phyloP scores from a whole-genome alignment of 2,797 vertebrate genomes.

The Ctenosaura bakeri region DNA sequence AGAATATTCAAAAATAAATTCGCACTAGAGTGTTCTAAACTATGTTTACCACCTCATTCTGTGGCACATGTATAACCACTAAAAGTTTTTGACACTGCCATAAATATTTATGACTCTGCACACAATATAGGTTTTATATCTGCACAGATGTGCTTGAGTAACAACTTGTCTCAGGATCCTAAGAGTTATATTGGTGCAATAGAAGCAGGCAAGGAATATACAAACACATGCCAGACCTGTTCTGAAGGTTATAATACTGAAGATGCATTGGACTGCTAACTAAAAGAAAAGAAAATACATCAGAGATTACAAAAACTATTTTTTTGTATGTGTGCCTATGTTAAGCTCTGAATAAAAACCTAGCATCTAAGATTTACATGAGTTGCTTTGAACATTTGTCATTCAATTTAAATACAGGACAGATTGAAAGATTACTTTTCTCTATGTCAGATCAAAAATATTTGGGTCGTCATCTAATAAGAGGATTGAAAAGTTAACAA shows the following conservation, averaged over 20 bases:
- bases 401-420: slow-evolving; percentile 46
- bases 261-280: neutral
- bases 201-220: neutral
- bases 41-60: neutral
- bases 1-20: neutral
- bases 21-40: too few relatives aligned
- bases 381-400: slow-evolving; percentile 50
- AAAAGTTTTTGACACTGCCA: neutral
- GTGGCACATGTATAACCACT: neutral
- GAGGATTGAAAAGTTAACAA: slow-evolving; percentile 39
- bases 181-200: neutral
- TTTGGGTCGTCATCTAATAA: slow-evolving; percentile 42
- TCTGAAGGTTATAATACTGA: accelerated
- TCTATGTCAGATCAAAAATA: slow-evolving; percentile 48
- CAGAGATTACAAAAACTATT: neutral
- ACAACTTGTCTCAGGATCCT: neutral
- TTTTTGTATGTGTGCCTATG: neutral
- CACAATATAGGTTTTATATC: neutral
- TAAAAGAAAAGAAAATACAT: accelerated
- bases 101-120: slow-evolving; percentile 4
- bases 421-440: slow-evolving; percentile 47
- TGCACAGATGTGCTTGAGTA: neutral
- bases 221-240: neutral
- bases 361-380: slow-evolving; percentile 44
- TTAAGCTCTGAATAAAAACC: slow-evolving; percentile 6